These are phyloP conservation scores for Ascaphus truei DNA, from an alignment of 2,113 vertebrate genomes.

Conservation along the genomic window DNA sequence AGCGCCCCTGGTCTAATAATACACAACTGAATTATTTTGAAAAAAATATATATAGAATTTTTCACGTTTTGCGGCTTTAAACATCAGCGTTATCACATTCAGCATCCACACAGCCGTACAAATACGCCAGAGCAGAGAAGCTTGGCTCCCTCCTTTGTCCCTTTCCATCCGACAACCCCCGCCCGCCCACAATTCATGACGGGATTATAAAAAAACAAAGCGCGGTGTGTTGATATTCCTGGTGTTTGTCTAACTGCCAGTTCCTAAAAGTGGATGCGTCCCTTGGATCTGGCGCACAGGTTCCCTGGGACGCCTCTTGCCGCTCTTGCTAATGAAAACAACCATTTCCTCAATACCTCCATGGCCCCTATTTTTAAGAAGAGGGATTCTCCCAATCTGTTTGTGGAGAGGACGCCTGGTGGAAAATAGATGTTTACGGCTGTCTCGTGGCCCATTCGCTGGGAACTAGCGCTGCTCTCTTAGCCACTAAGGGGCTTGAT, in stretches of 20 bases:
- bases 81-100: too few relatives aligned
- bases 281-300: neutral
- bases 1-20: too few relatives aligned
- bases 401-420: neutral
- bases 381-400: slow-evolving; percentile 4
- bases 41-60: too few relatives aligned
- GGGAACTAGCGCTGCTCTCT: neutral
- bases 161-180: neutral
- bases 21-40: too few relatives aligned
- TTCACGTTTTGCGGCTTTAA: too few relatives aligned
- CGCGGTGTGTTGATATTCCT: slow-evolving; percentile 3
- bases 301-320: neutral
- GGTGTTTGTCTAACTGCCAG: slow-evolving; percentile 13
- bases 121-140: neutral
- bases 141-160: neutral
- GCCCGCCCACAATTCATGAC: slow-evolving; percentile 7
- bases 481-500: slow-evolving; percentile 26
- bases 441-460: slow-evolving; percentile 24
- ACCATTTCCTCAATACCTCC: slow-evolving; percentile 3
- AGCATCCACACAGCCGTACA: neutral
- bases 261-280: slow-evolving; percentile 3
- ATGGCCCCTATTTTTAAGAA: neutral
- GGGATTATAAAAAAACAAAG: neutral
- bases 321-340: slow-evolving; percentile 14
- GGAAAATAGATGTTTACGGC: slow-evolving; percentile 13